Conservation (phyloP, 37 sponge, comb jelly and placozoan species). For the Amphimedon queenslandica region DNA sequence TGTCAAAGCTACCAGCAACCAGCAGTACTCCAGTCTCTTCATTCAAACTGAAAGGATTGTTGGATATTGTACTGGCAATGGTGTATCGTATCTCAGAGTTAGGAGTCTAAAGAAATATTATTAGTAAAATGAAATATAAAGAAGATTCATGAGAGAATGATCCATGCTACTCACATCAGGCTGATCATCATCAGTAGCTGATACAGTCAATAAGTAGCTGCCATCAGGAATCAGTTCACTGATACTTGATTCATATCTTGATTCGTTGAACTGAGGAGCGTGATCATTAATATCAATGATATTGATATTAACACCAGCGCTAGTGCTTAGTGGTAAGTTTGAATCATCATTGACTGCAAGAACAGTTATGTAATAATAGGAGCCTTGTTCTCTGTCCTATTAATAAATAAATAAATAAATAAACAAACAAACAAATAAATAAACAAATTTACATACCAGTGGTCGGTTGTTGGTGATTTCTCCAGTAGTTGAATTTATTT, state of each 20-base stretch:
- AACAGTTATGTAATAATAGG: constrained; percentile 10
- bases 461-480: constrained; percentile 5
- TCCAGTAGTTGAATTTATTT: constrained; percentile 20
- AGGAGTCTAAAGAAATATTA: not conserved
- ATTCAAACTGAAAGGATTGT: constrained; percentile 32
- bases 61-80: not conserved
- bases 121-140: not conserved
- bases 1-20: constrained; percentile 22
- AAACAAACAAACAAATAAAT: too few species aligned
- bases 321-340: not conserved
- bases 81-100: constrained; percentile 38
- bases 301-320: constrained; percentile 12
- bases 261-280: constrained; percentile 10
- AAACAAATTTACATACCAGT: constrained; percentile 23
- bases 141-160: not conserved
- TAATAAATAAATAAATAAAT: not conserved
- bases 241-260: not conserved
- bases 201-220: not conserved
- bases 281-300: constrained; percentile 36
- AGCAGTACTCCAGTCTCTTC: constrained; percentile 19
- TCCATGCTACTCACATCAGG: not conserved
- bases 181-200: not conserved
- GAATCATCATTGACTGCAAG: constrained; percentile 37
- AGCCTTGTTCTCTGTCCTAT: constrained; percentile 23
- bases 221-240: not conserved